Base-by-base conservation (phyloP, 2,113 vertebrate species). In the Perognathus longimembris region DNA sequence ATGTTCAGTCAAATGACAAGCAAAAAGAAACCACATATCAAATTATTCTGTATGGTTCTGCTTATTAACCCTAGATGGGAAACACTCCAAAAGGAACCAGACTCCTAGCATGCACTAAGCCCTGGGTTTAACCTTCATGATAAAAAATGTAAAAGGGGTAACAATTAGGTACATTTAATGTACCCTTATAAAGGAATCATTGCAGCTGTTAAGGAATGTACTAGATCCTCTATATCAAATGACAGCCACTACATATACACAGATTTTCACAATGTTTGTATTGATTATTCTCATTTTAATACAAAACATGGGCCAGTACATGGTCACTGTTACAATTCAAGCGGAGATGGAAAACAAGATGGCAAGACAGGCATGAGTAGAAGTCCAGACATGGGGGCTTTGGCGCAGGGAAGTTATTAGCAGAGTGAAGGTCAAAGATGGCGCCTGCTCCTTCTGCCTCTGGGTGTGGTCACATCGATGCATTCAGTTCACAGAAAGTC, bases 401-500 rank as follows among this genome's bases (percentile, higher is more conserved):
- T 40, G 18, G 66, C 38, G 28, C 22, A 42, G 36, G 20, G 28
- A 66, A 32, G 9, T 34, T 7, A 3, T 24, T 66, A 38, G 30
- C 11, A 2, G 59, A 74, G 45, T 71, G 59, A 15, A n/a, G 75
- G 32, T 36, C 45, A 22, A 42, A 22, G 18, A 34, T 0, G 7
- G 22, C 3, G 2, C 0, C 18, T 63, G 10, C 38, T 77, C 66
- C 26, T 57, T 63, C 34, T 45, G 21, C 0, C 1, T 7, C 9
- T 7, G 7, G 15, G 40, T 61, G 36, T 11, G 18, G n/a, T n/a
- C 30, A 20, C 0, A 30, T 0, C 24, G 5, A 0, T 42, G 18
- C 24, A 22, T 18, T 82, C 28, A 40, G 3, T 64, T 34, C 24
- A 15, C 36, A 30, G 73, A 59, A 67, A 69, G 30, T 34, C 67